A percentile compares a stretch with the other conserved stretches of the same genome.
Conservation (phyloP, 92 coral and sea anemone species). For the Zoanthus solanderi region DNA sequence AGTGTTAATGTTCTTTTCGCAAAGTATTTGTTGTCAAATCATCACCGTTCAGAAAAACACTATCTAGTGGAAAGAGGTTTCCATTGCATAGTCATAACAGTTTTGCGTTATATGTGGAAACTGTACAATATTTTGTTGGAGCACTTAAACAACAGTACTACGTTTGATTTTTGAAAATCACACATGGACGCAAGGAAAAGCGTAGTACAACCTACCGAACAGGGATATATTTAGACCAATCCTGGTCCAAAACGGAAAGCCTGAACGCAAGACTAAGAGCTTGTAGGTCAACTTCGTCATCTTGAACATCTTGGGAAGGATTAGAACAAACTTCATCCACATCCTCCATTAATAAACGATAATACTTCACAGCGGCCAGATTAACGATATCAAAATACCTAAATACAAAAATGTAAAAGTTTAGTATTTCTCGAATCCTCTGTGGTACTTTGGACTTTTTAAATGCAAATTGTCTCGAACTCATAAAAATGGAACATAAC, state of each 20-base stretch:
- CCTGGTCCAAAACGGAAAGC: slow-evolving; percentile 83
- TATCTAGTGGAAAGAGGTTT: too few relatives aligned
- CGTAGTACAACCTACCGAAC: slow-evolving; percentile 58
- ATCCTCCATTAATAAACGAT: slow-evolving; percentile 87
- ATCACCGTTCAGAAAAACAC: too few relatives aligned
- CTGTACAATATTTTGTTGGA: too few relatives aligned
- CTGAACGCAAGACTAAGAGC: slow-evolving; percentile 91
- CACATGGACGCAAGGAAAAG: too few relatives aligned
- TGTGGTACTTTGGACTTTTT: not conserved
- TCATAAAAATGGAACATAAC: too few relatives aligned
- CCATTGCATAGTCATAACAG: too few relatives aligned
- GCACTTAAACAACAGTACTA: too few relatives aligned
- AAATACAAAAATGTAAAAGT: not conserved
- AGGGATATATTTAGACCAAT: slow-evolving; percentile 78
- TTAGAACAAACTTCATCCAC: slow-evolving; percentile 72
- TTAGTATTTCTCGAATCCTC: not conserved
- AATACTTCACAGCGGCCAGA: slow-evolving; percentile 78
- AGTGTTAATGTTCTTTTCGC: too few relatives aligned
- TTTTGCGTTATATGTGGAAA: too few relatives aligned
- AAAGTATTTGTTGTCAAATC: too few relatives aligned
- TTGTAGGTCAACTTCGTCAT: slow-evolving; percentile 72
- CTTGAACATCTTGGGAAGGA: slow-evolving; percentile 56
- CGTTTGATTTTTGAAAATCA: too few relatives aligned
- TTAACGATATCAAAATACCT: slow-evolving; percentile 88
- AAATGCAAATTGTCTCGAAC: too few relatives aligned